Conservation (phyloP, 2,888 invertebrate species). For the Buathra laborator region DNA sequence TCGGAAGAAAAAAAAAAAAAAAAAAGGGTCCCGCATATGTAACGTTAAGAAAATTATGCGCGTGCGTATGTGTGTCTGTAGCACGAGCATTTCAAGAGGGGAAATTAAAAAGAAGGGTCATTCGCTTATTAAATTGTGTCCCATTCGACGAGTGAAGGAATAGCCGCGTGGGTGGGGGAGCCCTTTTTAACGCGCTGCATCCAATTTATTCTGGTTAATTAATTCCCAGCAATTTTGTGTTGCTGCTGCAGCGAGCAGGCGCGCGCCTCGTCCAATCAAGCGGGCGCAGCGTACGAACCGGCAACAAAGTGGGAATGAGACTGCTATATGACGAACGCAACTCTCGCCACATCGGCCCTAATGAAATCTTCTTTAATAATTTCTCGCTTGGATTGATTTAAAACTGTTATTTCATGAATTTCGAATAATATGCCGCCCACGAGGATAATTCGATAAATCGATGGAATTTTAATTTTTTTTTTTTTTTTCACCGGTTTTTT, state of each 20-base stretch:
- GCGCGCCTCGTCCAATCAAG: conserved; percentile 63
- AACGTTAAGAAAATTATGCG: conserved; percentile 10
- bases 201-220: conserved; percentile 84
- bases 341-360: conserved; percentile 80
- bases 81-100: conserved; percentile 33
- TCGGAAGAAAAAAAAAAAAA: conserved; percentile 25
- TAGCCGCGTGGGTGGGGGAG: conserved; percentile 26
- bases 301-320: conserved; percentile 62
- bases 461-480: neutral
- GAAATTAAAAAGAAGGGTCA: conserved; percentile 60
- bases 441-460: conserved; percentile 39
- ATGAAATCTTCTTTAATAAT: conserved; percentile 84
- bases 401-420: conserved; percentile 61
- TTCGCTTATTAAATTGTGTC: conserved; percentile 84
- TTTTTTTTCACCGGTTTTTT: neutral
- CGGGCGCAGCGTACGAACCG: conserved; percentile 58
- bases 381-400: conserved; percentile 73
- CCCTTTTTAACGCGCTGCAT: conserved; percentile 82
- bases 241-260: conserved; percentile 60
- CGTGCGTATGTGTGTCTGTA: conserved; percentile 5
- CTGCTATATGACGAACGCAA: conserved; percentile 71
- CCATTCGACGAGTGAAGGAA: conserved; percentile 82
- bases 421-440: neutral
- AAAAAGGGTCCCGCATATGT: conserved; percentile 44
- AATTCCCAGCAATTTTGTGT: conserved; percentile 82